Percentiles rank a stretch among this genome's conserved stretches.
Conservation (phyloP, 1,140 invertebrate genomes). For the Papilio dardanus region DNA sequence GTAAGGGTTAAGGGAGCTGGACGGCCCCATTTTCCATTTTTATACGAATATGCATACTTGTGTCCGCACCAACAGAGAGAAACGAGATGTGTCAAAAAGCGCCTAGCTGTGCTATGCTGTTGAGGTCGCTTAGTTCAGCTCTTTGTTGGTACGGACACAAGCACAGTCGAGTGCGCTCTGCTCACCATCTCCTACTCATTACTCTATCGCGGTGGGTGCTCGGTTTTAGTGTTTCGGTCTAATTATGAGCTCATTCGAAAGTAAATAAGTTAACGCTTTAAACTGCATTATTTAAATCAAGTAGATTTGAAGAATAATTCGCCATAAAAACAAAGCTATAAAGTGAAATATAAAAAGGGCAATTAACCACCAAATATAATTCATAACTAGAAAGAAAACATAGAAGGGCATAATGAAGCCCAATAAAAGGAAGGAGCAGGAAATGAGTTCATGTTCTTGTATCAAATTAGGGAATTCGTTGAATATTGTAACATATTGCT, state of each 20-base stretch:
- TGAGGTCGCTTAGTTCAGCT: no score
- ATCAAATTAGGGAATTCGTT: constrained; percentile 28
- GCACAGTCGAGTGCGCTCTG: no score
- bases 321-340: background rate
- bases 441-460: constrained; percentile 8
- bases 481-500: constrained; percentile 8
- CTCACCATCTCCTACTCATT: no score
- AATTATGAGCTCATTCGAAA: background rate
- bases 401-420: constrained; percentile 26
- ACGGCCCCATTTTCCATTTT: no score
- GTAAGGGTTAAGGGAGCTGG: no score
- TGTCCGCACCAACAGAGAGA: no score
- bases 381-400: constrained; percentile 21
- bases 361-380: background rate
- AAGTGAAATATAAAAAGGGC: background rate
- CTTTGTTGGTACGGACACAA: no score
- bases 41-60: no score
- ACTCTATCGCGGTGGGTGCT: no score
- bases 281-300: background rate
- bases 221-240: background rate
- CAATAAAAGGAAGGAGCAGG: constrained; percentile 20
- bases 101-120: no score
- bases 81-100: no score
- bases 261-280: background rate
- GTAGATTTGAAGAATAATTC: background rate